A percentile compares a stretch with the other conserved stretches of the same genome.
phyloP scores from a whole-genome alignment of 1,140 invertebrate genomes.

The Heterodera schachtii region DNA sequence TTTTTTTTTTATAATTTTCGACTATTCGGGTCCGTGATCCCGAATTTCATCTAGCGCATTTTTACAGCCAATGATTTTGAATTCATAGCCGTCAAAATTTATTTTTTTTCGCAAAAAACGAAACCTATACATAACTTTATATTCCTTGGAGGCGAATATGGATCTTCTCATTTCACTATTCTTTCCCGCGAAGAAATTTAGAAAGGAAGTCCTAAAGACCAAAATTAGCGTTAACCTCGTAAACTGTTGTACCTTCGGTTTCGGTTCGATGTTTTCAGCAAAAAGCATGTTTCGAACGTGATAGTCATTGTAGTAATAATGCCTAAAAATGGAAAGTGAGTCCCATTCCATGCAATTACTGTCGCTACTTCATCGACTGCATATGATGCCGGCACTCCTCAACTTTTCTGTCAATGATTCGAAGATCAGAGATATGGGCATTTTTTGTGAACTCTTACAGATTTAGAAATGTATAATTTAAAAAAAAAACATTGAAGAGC shows the following conservation, averaged over 20 bases:
- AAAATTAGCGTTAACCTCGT: background rate
- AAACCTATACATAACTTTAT: too few relatives aligned
- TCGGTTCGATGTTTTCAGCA: conserved; percentile 31
- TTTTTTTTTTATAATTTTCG: too few relatives aligned
- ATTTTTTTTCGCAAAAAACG: too few relatives aligned
- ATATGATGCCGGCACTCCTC: conserved; percentile 9
- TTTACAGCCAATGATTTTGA: too few relatives aligned
- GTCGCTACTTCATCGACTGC: background rate
- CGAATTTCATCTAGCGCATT: too few relatives aligned
- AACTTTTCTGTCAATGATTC: conserved; percentile 21
- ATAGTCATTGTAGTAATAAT: conserved; percentile 24
- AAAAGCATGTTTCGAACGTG: conserved; percentile 30
- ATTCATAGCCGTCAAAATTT: too few relatives aligned
- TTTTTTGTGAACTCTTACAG: conserved; percentile 21
- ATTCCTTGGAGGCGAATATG: too few relatives aligned
- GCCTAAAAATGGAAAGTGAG: too few relatives aligned
- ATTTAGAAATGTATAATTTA: background rate
- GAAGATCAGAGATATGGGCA: conserved; percentile 7
- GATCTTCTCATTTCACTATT: background rate
- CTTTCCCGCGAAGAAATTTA: conserved; percentile 25
- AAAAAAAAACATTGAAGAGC: too few relatives aligned
- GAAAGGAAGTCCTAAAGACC: conserved; percentile 23
- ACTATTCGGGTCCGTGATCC: too few relatives aligned
- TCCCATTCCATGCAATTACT: too few relatives aligned
- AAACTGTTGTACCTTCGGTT: background rate